Conservation (phyloP, 2,797 vertebrate genomes). For the Gambelia wislizenii region DNA sequence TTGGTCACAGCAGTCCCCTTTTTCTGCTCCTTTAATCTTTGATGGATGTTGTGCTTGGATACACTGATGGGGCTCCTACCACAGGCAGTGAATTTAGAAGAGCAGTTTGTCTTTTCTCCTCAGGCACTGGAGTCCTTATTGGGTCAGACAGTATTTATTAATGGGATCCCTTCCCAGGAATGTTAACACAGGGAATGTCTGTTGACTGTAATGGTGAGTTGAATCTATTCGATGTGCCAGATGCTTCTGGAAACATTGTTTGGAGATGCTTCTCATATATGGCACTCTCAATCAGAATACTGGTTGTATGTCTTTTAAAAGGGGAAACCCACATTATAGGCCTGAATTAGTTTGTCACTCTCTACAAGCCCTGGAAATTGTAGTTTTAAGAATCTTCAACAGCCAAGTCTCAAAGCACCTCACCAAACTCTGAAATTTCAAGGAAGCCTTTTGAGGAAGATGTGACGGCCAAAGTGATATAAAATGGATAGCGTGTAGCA, state of each 20-base stretch:
- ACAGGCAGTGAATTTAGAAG: conserved; percentile 73
- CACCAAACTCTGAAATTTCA: not conserved
- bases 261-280: conserved; percentile 57
- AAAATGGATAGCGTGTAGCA: not conserved
- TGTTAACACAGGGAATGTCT: conserved; percentile 57
- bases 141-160: conserved; percentile 67
- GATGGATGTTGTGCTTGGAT: conserved; percentile 73
- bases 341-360: not conserved
- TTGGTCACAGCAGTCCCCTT: conserved; percentile 76
- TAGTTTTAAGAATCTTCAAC: not conserved
- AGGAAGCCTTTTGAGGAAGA: not conserved
- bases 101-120: conserved; percentile 69
- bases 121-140: conserved; percentile 61
- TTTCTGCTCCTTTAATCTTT: conserved; percentile 78
- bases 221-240: conserved; percentile 69
- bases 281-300: conserved; percentile 62
- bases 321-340: conserved; percentile 36
- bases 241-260: conserved; percentile 56
- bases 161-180: conserved; percentile 60
- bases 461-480: not conserved
- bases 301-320: conserved; percentile 64
- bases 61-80: conserved; percentile 68
- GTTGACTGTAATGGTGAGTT: conserved; percentile 51
- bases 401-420: not conserved
- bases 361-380: not conserved